These are phyloP conservation scores for Spatula clypeata DNA, from an alignment of 2,797 vertebrate species.

Conservation along the genomic window DNA sequence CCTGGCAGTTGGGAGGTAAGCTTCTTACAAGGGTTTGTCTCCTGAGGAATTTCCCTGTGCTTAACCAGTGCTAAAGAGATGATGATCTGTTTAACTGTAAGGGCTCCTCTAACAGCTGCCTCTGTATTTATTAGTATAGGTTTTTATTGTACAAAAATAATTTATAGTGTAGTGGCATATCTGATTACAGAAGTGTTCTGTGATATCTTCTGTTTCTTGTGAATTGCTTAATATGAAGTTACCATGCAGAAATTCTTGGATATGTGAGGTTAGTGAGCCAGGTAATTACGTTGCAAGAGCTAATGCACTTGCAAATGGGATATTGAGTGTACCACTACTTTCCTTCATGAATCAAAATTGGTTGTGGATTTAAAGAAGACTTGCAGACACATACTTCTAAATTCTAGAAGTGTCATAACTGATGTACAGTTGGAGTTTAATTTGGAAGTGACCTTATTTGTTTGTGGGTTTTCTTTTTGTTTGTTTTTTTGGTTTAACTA, in stretches of 20 bases:
- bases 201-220: constrained; percentile 18
- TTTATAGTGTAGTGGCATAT: neutral
- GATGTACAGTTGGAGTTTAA: neutral
- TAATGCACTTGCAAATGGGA: constrained; percentile 12
- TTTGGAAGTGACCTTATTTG: neutral
- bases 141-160: neutral
- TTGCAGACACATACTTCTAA: neutral
- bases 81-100: constrained; percentile 40
- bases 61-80: constrained; percentile 49
- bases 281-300: constrained; percentile 41
- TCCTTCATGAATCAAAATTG: neutral
- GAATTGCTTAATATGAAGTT: constrained; percentile 26
- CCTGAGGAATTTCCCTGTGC: constrained; percentile 54
- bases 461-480: too few species aligned
- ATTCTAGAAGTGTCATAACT: neutral
- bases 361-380: neutral
- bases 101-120: constrained; percentile 43
- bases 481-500: neutral
- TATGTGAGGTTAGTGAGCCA: constrained; percentile 33
- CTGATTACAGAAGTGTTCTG: neutral
- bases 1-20: constrained; percentile 37
- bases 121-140: constrained; percentile 28
- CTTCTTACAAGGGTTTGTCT: constrained; percentile 59
- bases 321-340: neutral
- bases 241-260: constrained; percentile 27